These are phyloP conservation scores for Labeo rohita DNA, from an alignment of 2,113 vertebrate species.

Conservation along the genomic window DNA sequence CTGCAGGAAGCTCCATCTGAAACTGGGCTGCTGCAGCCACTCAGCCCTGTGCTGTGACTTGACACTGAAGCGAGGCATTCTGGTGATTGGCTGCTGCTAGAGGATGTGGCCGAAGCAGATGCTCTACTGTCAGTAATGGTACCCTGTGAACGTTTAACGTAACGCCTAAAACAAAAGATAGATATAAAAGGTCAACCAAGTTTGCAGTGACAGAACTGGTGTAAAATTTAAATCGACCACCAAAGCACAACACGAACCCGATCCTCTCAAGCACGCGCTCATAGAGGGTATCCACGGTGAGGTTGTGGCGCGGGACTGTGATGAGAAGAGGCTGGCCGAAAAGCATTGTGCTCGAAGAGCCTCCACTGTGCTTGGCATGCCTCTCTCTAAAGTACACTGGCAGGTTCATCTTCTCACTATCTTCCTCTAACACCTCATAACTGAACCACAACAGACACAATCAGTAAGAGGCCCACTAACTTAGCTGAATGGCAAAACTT, in stretches of 20 bases:
- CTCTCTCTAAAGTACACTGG: conserved; percentile 93
- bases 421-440: conserved; percentile 85
- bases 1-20: conserved; percentile 75
- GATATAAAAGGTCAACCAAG: background rate
- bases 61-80: conserved; percentile 69
- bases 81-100: conserved; percentile 72
- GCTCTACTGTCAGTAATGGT: conserved; percentile 73
- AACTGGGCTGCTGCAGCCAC: conserved; percentile 65
- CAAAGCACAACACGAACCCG: conserved; percentile 75
- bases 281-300: conserved; percentile 85
- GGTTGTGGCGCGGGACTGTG: conserved; percentile 86
- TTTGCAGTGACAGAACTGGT: background rate
- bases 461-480: background rate
- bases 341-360: conserved; percentile 81
- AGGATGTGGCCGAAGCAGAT: conserved; percentile 66
- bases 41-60: conserved; percentile 63
- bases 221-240: too few relatives aligned
- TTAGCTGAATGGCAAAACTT: background rate
- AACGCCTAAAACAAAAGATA: conserved; percentile 78
- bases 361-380: conserved; percentile 80
- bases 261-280: conserved; percentile 85
- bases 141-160: conserved; percentile 81
- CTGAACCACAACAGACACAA: conserved; percentile 68
- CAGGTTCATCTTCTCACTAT: conserved; percentile 80
- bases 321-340: conserved; percentile 93